A percentile compares a stretch with the other conserved stretches of the same genome.
phyloP scores from a whole-genome alignment of 2,888 invertebrate species.

The Sericinus montela region DNA sequence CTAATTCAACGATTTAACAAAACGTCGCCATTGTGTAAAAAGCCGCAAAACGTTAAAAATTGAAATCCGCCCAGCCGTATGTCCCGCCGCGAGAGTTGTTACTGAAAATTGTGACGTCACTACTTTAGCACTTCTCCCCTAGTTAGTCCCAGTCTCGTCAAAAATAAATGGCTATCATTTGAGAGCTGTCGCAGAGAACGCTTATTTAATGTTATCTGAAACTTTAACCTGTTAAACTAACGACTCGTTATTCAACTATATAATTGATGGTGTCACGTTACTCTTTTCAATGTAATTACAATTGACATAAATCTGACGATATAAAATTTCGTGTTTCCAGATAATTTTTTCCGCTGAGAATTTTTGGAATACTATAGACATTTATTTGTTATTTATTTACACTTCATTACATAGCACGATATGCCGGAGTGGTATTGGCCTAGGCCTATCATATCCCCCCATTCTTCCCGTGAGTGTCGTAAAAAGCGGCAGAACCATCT shows the following conservation, averaged over 20 bases:
- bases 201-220: slow-evolving; percentile 49
- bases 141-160: slow-evolving; percentile 59
- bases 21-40: slow-evolving; percentile 10
- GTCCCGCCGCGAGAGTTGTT: slow-evolving; percentile 28
- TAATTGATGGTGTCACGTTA: slow-evolving; percentile 1
- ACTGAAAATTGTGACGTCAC: slow-evolving; percentile 48
- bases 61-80: slow-evolving; percentile 24
- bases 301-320: not conserved
- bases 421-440: no score
- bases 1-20: slow-evolving; percentile 19
- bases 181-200: slow-evolving; percentile 52
- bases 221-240: slow-evolving; percentile 29
- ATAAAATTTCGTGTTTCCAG: no score
- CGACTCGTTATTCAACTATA: slow-evolving; percentile 8
- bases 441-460: no score
- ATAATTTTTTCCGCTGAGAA: no score
- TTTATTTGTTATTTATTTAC: no score
- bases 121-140: slow-evolving; percentile 45
- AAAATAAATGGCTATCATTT: slow-evolving; percentile 63
- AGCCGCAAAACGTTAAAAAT: slow-evolving; percentile 11
- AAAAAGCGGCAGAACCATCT: no score
- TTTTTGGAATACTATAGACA: no score
- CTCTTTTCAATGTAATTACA: not conserved
- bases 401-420: no score
- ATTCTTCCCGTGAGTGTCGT: no score